Percentiles rank a stretch among this genome's conserved stretches.
These are phyloP conservation scores for Galaxea fascicularis DNA, from an alignment of 92 coral and sea anemone species.

Conservation along the genomic window DNA sequence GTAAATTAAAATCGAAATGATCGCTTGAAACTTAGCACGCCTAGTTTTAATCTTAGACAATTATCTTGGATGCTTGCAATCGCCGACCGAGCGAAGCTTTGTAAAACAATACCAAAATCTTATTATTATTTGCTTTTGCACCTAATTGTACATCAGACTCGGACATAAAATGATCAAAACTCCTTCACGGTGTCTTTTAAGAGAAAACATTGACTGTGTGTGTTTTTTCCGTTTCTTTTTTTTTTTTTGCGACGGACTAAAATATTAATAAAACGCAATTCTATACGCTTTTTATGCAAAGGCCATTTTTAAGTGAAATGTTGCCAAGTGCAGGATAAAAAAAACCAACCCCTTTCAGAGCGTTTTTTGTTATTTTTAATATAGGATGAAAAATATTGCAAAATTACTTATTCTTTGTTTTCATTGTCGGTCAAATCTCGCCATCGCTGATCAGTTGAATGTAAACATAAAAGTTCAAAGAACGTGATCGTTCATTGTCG, in stretches of 20 bases:
- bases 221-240: background rate
- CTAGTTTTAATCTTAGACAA: constrained; percentile 4
- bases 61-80: background rate
- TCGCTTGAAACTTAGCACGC: background rate
- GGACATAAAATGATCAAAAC: background rate
- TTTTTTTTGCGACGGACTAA: background rate
- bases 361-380: background rate
- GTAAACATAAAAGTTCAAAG: constrained; percentile 24
- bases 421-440: background rate
- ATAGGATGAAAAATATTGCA: constrained; percentile 6
- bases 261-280: constrained; percentile 21
- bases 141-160: background rate
- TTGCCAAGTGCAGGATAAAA: background rate
- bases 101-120: constrained; percentile 20
- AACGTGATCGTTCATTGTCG: background rate
- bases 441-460: background rate
- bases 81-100: constrained; percentile 16
- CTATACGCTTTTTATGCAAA: background rate
- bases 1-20: background rate
- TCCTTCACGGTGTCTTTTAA: background rate
- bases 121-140: constrained; percentile 17
- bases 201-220: background rate
- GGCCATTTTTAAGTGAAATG: background rate
- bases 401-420: background rate
- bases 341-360: background rate